Evolutionary conservation across 37 sponge, comb jelly and placozoan genomes (phyloP).

Genomic region (Mnemiopsis leidyi): DNA sequence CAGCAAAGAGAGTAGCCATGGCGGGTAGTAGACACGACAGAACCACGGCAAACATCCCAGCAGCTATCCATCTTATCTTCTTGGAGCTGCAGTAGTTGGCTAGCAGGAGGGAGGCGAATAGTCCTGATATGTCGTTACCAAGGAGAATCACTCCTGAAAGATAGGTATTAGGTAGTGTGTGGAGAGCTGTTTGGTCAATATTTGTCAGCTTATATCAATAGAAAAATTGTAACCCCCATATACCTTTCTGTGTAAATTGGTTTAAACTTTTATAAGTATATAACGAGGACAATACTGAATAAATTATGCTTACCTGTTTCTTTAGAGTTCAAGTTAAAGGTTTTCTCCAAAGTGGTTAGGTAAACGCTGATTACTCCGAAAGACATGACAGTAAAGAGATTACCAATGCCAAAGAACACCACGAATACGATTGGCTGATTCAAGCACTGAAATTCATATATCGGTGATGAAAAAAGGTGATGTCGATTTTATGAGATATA

Average conservation of each 20-base stretch:
- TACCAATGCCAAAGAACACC: conserved; percentile 23
- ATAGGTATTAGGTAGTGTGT: too few relatives aligned
- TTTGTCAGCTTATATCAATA: too few relatives aligned
- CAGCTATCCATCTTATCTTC: conserved; percentile 14
- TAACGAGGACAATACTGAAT: too few relatives aligned
- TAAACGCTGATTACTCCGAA: conserved; percentile 32
- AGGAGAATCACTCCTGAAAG: conserved; percentile 20
- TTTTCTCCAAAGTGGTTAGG: conserved; percentile 38
- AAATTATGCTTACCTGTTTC: conserved; percentile 38
- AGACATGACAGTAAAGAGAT: conserved; percentile 29
- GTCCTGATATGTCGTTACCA: conserved; percentile 53
- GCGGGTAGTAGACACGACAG: conserved; percentile 15
- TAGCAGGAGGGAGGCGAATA: conserved; percentile 27
- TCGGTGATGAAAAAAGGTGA: too few relatives aligned
- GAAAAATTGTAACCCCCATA: too few relatives aligned
- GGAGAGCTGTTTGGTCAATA: too few relatives aligned
- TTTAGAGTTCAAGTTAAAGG: conserved; percentile 36
- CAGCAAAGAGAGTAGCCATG: conserved; percentile 41
- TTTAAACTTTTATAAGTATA: too few relatives aligned
- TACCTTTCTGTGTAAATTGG: too few relatives aligned
- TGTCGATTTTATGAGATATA: too few relatives aligned
- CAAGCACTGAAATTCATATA: not conserved
- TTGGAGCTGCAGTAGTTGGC: conserved; percentile 53
- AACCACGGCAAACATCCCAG: conserved; percentile 17
- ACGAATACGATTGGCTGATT: conserved; percentile 9